phyloP scores from a whole-genome alignment of 2,797 vertebrate genomes.

The Hafferia zeledoni region DNA sequence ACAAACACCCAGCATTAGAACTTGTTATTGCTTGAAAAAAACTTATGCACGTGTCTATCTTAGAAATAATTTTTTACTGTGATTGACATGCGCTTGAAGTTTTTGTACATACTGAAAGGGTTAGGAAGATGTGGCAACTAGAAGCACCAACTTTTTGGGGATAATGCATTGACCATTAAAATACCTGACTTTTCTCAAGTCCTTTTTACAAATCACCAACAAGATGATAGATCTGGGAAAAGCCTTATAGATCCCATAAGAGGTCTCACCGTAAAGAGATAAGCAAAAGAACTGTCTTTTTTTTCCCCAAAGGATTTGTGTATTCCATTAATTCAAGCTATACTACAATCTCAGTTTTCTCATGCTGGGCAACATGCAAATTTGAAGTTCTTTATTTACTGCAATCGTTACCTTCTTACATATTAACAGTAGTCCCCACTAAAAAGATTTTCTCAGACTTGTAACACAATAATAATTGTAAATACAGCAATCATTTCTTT shows the following conservation, averaged over 20 bases:
- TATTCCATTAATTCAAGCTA: neutral
- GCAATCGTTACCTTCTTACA: neutral
- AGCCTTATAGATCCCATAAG: neutral
- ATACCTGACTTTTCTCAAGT: neutral
- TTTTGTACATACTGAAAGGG: neutral
- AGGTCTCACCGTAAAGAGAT: neutral
- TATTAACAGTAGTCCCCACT: neutral
- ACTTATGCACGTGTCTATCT: neutral
- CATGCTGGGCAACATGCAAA: neutral
- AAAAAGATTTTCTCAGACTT: neutral
- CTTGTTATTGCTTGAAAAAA: neutral
- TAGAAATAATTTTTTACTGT: neutral
- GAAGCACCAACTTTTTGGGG: fast-evolving
- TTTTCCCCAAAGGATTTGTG: neutral
- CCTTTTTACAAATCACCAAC: neutral
- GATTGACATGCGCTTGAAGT: neutral
- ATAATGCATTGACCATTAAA: neutral
- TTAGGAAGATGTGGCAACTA: neutral
- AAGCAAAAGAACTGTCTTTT: fast-evolving
- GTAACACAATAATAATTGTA: neutral
- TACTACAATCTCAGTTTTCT: neutral
- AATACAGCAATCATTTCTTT: neutral
- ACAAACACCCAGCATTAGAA: fast-evolving
- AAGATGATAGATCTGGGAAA: neutral
- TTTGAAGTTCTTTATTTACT: neutral